A percentile compares a stretch with the other conserved stretches of the same genome.
phyloP scores from a whole-genome alignment of 2,113 vertebrate species.

The Antigone vipio region DNA sequence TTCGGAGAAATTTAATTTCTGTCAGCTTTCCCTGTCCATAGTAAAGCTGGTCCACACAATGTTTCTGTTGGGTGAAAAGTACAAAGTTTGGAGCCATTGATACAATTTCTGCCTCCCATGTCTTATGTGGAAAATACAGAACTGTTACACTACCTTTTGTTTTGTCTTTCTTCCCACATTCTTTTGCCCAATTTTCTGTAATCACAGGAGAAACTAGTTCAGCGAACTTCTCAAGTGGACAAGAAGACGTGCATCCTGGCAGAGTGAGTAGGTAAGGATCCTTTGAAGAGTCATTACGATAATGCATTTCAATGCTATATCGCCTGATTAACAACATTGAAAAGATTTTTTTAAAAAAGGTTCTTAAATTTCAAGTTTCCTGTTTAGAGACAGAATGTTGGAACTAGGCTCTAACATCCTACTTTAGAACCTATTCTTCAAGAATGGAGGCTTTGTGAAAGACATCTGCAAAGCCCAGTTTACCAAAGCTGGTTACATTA shows the following conservation, averaged over 20 bases:
- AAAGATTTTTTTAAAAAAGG: background rate
- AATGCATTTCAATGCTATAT: conserved; percentile 82
- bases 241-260: conserved; percentile 82
- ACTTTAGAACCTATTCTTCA: background rate
- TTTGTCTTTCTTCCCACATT: conserved; percentile 71
- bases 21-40: background rate
- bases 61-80: background rate
- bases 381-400: background rate
- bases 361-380: background rate
- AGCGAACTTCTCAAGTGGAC: conserved; percentile 79
- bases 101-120: background rate
- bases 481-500: background rate
- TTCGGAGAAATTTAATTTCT: background rate
- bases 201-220: conserved; percentile 77
- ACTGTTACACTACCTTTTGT: conserved; percentile 59
- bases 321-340: conserved; percentile 35
- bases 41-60: background rate
- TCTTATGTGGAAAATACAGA: background rate
- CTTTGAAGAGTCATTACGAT: conserved; percentile 76
- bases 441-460: background rate
- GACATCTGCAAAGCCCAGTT: background rate
- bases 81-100: background rate
- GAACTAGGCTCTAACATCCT: background rate
- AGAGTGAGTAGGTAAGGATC: conserved; percentile 77
- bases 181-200: conserved; percentile 76